Evolutionary conservation across 2,797 vertebrate genomes (phyloP), one percentile per base, ranked within the genome.

Genomic region (Sebastes minor): DNA sequence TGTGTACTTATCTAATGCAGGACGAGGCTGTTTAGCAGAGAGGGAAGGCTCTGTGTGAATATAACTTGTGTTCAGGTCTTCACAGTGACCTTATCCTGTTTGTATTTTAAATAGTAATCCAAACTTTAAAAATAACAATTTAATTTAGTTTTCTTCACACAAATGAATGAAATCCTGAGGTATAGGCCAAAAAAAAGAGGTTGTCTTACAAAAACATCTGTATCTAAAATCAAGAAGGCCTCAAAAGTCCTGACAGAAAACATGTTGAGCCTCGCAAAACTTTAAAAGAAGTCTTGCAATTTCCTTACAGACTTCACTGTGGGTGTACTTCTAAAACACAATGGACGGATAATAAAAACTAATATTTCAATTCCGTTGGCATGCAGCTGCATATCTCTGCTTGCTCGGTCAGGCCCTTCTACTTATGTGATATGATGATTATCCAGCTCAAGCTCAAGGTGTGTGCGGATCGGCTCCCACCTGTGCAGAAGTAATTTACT

Each of bases 401-500:
- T 27, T 88, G 84, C 80, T 82, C 56, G 1, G 80, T 82, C 86
- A 87, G 78, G 86, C 69, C 80, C 71, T 13, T 70, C 46, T 73
- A 22, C 78, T 81, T 77, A 57, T 52, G 28, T 60, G 75, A 80
- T 62, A 22, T 55, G 62, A 82, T 82, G 80, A 88, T 84, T 86
- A 91, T 89, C 74, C 85, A 61, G 68, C 83, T 87, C 66, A 73
- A 9, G 57, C 71, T 71, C 69, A 56, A 82, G 80, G 85, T 71
- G 80, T 88, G 86, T 82, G 74, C 22, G 2, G n/a, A 63, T 76
- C 25, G 3, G 70, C 78, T 82, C 83, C 80, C 81, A 86, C 67
- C 87, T 90, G 87, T 73, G 64, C 83, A 76, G 59, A 84, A 56
- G 83, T 87, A 86, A 92, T 91, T 73, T 74, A 55, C 70, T 78